These are phyloP conservation scores for Thera britannica DNA, from an alignment of 2,888 invertebrate genomes.

Conservation along the genomic window DNA sequence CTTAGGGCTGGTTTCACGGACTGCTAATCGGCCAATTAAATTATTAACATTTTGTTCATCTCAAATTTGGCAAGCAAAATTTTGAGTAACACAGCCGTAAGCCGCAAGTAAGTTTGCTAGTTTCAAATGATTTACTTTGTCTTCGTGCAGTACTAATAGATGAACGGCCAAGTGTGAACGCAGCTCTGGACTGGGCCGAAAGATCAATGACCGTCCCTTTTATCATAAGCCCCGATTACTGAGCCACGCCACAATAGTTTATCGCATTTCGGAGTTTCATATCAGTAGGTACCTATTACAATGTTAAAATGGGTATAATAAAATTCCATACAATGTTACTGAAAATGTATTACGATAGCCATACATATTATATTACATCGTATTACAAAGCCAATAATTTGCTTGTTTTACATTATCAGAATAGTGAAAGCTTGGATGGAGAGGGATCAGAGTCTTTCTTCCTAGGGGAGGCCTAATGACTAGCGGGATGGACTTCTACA, in stretches of 20 bases:
- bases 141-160: not conserved
- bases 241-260: slow-evolving; percentile 37
- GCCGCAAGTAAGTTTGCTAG: too few relatives aligned
- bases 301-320: slow-evolving; percentile 40
- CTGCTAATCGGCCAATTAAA: too few relatives aligned
- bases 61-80: too few relatives aligned
- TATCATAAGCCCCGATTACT: slow-evolving; percentile 58
- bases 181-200: slow-evolving; percentile 54
- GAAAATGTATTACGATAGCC: not conserved
- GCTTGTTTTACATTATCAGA: too few relatives aligned
- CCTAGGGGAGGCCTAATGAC: too few relatives aligned
- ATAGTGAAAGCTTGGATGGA: too few relatives aligned
- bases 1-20: too few relatives aligned
- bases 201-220: slow-evolving; percentile 72
- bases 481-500: too few relatives aligned
- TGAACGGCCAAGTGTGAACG: slow-evolving; percentile 24
- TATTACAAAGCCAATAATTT: too few relatives aligned
- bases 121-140: not conserved
- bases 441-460: too few relatives aligned
- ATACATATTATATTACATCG: not conserved
- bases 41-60: too few relatives aligned
- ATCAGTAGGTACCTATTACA: slow-evolving; percentile 40
- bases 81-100: too few relatives aligned
- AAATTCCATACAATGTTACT: not conserved
- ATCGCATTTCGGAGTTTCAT: slow-evolving; percentile 48